Conservation (phyloP, 2,113 vertebrate genomes). For the Echinops telfairi region DNA sequence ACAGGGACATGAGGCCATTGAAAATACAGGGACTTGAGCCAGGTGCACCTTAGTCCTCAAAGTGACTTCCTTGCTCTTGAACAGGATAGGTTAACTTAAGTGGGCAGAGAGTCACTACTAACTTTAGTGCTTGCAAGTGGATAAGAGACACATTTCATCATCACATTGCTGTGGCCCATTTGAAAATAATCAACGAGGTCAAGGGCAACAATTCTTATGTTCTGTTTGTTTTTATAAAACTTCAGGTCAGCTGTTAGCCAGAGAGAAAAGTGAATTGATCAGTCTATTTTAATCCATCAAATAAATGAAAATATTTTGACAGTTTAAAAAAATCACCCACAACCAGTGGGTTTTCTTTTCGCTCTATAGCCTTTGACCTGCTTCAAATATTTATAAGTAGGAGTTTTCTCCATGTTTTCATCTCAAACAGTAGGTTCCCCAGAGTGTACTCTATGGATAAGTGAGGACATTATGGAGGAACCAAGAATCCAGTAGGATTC, state of each 20-base stretch:
- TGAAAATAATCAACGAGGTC: background rate
- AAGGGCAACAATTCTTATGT: background rate
- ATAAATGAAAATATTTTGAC: slow-evolving; percentile 57
- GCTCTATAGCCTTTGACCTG: background rate
- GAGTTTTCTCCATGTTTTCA: background rate
- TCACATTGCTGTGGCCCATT: background rate
- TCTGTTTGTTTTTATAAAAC: slow-evolving; percentile 5
- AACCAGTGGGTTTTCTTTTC: slow-evolving; percentile 13
- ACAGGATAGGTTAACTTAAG: background rate
- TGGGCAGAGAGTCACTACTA: background rate
- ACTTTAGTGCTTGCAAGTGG: background rate
- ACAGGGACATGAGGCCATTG: no score
- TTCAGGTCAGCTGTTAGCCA: background rate
- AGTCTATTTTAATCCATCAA: slow-evolving; percentile 48
- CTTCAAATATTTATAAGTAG: slow-evolving; percentile 62
- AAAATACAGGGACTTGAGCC: no score
- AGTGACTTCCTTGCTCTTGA: no score
- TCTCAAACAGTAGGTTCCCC: background rate
- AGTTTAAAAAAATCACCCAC: background rate
- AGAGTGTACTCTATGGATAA: background rate
- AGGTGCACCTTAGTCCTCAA: no score
- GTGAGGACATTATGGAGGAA: background rate
- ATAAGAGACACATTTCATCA: background rate
- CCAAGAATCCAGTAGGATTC: background rate
- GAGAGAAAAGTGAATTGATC: slow-evolving; percentile 65